Conservation (phyloP, 2,888 invertebrate genomes). For the Pterostichus madidus region DNA sequence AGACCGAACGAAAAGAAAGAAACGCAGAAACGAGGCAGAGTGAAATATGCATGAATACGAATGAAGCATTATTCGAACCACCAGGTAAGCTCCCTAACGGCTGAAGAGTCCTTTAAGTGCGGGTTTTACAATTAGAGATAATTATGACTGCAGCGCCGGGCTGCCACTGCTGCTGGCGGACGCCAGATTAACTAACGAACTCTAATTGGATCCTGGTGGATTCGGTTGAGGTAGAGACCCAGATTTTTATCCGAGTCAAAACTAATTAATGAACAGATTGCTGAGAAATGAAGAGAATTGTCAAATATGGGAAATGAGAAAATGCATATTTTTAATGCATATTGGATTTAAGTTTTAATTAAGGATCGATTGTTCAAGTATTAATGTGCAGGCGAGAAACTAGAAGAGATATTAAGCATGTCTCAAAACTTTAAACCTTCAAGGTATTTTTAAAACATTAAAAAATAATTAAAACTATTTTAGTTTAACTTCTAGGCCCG, state of each 20-base stretch:
- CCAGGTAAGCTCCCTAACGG: slow-evolving; percentile 6
- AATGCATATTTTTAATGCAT: slow-evolving; percentile 58
- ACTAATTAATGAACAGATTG: slow-evolving; percentile 53
- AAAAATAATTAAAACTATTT: too few relatives aligned
- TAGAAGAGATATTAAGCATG: too few relatives aligned
- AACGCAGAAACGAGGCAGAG: slow-evolving; percentile 23
- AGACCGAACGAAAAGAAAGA: slow-evolving; percentile 24
- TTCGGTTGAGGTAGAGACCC: slow-evolving; percentile 15
- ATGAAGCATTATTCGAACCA: slow-evolving; percentile 61
- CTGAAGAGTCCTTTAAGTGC: slow-evolving; percentile 68
- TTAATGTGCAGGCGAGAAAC: not conserved
- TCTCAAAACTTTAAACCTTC: too few relatives aligned
- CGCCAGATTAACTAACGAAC: slow-evolving; percentile 75
- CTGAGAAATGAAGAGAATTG: not conserved
- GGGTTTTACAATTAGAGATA: slow-evolving; percentile 76
- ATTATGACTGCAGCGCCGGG: slow-evolving; percentile 74
- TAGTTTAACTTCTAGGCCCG: too few relatives aligned
- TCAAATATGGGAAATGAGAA: slow-evolving; percentile 24
- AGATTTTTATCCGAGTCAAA: slow-evolving; percentile 50
- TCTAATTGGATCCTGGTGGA: slow-evolving; percentile 72
- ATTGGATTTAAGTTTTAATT: slow-evolving; percentile 59
- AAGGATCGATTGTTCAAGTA: slow-evolving; percentile 42
- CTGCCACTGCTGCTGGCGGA: slow-evolving; percentile 70
- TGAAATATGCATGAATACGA: slow-evolving; percentile 62
- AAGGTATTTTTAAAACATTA: too few relatives aligned